A percentile compares a stretch with the other conserved stretches of the same genome.
These are phyloP conservation scores for Staurois parvus DNA, from an alignment of 2,797 vertebrate genomes.

Conservation along the genomic window DNA sequence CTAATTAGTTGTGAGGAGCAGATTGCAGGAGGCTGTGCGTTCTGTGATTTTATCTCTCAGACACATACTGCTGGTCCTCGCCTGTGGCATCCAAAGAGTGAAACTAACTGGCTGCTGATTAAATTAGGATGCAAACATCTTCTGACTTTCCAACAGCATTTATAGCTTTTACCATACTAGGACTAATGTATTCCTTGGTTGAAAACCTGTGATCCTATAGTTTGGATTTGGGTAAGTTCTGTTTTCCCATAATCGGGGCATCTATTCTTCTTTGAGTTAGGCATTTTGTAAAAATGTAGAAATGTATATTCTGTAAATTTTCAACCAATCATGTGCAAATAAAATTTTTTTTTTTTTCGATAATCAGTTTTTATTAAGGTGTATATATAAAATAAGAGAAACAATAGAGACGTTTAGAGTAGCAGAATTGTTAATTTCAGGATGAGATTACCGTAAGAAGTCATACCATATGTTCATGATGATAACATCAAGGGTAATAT, in stretches of 20 bases:
- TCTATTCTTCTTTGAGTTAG: background rate
- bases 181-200: background rate
- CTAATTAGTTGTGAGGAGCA: conserved; percentile 52
- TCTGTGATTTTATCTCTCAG: conserved; percentile 36
- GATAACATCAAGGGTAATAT: too few relatives aligned
- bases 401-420: too few relatives aligned
- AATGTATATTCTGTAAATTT: too few relatives aligned
- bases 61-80: conserved; percentile 29
- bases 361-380: too few relatives aligned
- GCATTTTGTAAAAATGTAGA: too few relatives aligned
- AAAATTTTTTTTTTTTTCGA: too few relatives aligned
- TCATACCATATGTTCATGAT: too few relatives aligned
- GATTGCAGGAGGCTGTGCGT: conserved; percentile 34
- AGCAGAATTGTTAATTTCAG: too few relatives aligned
- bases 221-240: background rate
- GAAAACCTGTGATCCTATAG: background rate
- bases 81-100: conserved; percentile 34
- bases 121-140: conserved; percentile 45
- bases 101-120: conserved; percentile 42
- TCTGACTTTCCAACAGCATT: conserved; percentile 10
- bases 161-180: background rate
- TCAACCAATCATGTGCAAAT: too few relatives aligned
- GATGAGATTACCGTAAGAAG: too few relatives aligned
- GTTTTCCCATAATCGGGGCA: background rate
- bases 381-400: too few relatives aligned